These are phyloP conservation scores for Lasius fuliginosus DNA, from an alignment of 2,888 invertebrate genomes.

Conservation along the genomic window DNA sequence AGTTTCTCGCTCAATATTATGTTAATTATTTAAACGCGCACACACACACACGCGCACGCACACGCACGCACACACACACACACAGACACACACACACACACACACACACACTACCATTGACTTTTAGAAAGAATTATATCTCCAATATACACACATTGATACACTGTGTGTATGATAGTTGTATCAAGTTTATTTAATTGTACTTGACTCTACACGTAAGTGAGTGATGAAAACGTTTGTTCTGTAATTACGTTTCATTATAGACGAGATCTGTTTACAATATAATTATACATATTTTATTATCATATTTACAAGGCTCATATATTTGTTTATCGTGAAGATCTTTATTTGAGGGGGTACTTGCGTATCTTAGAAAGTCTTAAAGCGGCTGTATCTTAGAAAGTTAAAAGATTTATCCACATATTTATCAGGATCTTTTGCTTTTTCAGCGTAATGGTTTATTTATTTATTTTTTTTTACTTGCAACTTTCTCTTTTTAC, in stretches of 20 bases:
- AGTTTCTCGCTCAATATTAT: background rate
- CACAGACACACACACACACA: no score
- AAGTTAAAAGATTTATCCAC: no score
- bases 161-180: background rate
- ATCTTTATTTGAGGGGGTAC: background rate
- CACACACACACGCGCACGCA: background rate
- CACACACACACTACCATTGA: background rate
- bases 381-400: no score
- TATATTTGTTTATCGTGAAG: constrained; percentile 1
- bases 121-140: background rate
- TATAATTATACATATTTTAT: constrained; percentile 69
- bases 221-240: constrained; percentile 2
- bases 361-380: background rate
- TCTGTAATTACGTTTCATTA: constrained; percentile 46
- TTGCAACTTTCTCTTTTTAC: background rate
- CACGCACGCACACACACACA: background rate
- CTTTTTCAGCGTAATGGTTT: no score
- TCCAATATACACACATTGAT: background rate
- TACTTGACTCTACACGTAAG: constrained; percentile 5
- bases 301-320: background rate
- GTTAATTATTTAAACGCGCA: constrained; percentile 32
- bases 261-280: constrained; percentile 57
- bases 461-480: background rate
- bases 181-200: constrained; percentile 45
- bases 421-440: no score